These are phyloP conservation scores for Agrochola macilenta DNA, from an alignment of 2,888 invertebrate genomes.

Conservation along the genomic window DNA sequence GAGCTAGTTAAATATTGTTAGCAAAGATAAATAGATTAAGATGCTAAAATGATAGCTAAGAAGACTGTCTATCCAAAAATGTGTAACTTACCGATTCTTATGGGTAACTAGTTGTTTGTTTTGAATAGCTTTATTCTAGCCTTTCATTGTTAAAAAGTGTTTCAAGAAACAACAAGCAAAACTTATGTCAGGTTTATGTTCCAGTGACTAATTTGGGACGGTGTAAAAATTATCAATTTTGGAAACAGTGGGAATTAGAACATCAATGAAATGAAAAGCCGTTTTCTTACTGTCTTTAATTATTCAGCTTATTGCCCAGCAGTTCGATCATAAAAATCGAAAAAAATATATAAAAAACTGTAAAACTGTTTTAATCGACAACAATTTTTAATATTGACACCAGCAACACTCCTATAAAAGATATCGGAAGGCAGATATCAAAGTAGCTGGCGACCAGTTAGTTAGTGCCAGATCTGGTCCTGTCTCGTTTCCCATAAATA, in stretches of 20 bases:
- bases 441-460: slow-evolving; percentile 44
- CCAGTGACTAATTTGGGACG: not conserved
- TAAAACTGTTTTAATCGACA: too few species aligned
- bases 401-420: slow-evolving; percentile 10
- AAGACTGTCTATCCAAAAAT: not conserved
- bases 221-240: not conserved
- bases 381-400: not conserved
- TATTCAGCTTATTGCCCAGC: not conserved
- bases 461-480: slow-evolving; percentile 53
- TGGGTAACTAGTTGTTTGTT: too few species aligned
- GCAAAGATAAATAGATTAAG: not conserved
- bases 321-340: rapidly evolving
- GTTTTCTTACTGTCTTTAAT: not conserved
- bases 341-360: not conserved
- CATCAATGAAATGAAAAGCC: not conserved
- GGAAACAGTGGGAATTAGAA: not conserved
- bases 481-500: slow-evolving; percentile 76
- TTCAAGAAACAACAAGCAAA: not conserved
- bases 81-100: not conserved
- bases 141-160: not conserved
- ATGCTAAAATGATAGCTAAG: not conserved
- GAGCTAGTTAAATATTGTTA: not conserved
- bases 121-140: not conserved
- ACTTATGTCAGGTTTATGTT: not conserved
- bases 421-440: slow-evolving; percentile 29